A percentile compares a stretch with the other conserved stretches of the same genome.
Evolutionary conservation across 1,140 invertebrate species (phyloP).

Genomic region (Drosophila tani): DNA sequence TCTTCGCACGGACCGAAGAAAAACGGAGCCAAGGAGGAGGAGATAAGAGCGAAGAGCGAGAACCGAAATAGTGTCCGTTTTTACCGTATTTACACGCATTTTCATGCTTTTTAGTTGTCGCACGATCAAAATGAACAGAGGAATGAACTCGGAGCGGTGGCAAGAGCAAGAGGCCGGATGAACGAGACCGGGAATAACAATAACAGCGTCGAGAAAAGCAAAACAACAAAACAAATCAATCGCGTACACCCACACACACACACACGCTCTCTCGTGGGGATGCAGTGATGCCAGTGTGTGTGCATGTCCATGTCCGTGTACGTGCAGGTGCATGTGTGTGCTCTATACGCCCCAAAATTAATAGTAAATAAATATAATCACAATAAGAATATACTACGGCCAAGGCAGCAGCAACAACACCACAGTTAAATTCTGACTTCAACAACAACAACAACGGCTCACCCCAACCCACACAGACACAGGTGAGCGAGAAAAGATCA

Average conservation of each 20-base stretch:
- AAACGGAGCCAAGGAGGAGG: background rate
- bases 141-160: constrained; percentile 25
- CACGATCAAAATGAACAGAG: constrained; percentile 51
- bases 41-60: constrained; percentile 5
- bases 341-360: constrained; percentile 3
- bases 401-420: constrained; percentile 23
- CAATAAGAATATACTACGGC: constrained; percentile 2
- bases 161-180: constrained; percentile 19
- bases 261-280: constrained; percentile 4
- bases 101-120: constrained; percentile 11
- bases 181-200: constrained; percentile 7
- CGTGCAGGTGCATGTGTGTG: constrained; percentile 32
- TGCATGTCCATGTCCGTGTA: constrained; percentile 15
- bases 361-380: constrained; percentile 9
- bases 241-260: constrained; percentile 16
- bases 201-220: constrained; percentile 7
- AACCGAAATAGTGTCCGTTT: constrained; percentile 8
- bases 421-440: constrained; percentile 6
- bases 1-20: constrained; percentile 45
- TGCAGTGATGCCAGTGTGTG: constrained; percentile 34
- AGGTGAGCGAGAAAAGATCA: constrained; percentile 15
- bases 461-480: background rate
- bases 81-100: background rate
- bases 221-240: constrained; percentile 30
- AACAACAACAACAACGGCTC: constrained; percentile 18